Base-by-base conservation (phyloP, 2,797 vertebrate genomes). In the Lerista edwardsae region DNA sequence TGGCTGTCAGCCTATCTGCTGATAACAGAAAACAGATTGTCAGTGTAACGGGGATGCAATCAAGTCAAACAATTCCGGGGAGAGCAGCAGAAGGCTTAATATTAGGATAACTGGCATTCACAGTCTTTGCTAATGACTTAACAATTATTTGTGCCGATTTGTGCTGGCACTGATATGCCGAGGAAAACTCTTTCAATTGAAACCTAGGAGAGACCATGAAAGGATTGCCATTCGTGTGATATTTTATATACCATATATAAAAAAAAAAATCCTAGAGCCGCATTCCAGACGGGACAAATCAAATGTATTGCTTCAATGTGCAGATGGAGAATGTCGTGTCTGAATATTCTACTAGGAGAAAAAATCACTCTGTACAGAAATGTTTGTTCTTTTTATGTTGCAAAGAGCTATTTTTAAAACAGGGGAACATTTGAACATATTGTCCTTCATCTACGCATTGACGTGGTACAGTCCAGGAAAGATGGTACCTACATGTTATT, bases 21-120 rank as follows among this genome's bases (percentile, higher is more conserved):
- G 44, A 92, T 75, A 95, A 91, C 91, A 93, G 89, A 93, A 95
- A 95, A 93, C 95, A 96, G 95, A 95, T 94, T 95, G 95, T 69
- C 84, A 94, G 91, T 86, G 85, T 92, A 92, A 91, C 84, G 29
- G 90, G 88, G 89, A 95, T 71, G 91, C 92, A 94, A 61, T 91
- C 23, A 14, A 94, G 94, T 88, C 94, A 93, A 89, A 93, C 64
- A 85, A 93, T 92, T 87, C 91, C 84, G 84, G 73, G 41, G 91
- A 94, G 90, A 92, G 79, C 31, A 90, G 91, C 95, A 96, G 94
- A 89, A 95, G 93, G 91, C 90, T 94, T 89, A 89, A 76, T 94
- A 91, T 91, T 90, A 86, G 93, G 86, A 84, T 85, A 82, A 90
- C 68, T 90, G 90, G 86, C 74, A 84, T 84, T 87, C 75, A 3